These are phyloP conservation scores for Mellivora capensis DNA, from an alignment of 2,113 vertebrate genomes.

Conservation along the genomic window DNA sequence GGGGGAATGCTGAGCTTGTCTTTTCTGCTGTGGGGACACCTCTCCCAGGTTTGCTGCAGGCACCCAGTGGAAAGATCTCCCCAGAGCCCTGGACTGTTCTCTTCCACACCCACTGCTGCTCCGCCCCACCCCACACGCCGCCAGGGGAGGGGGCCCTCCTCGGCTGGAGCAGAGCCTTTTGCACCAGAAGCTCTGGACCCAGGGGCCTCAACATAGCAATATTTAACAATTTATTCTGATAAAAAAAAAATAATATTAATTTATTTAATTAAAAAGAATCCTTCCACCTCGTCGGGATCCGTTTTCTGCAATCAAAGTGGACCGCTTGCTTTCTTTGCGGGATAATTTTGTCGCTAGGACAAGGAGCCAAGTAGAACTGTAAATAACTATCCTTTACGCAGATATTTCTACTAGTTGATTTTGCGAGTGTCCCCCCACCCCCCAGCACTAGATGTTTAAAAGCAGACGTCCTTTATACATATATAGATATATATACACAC, in stretches of 20 bases:
- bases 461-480: constrained; percentile 73
- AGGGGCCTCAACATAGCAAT: constrained; percentile 86
- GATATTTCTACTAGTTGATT: constrained; percentile 81
- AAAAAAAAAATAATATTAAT: constrained; percentile 95
- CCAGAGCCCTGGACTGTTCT: constrained; percentile 47
- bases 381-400: constrained; percentile 79
- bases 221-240: constrained; percentile 96
- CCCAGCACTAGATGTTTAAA: constrained; percentile 76
- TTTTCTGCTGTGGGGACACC: background rate
- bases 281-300: constrained; percentile 84
- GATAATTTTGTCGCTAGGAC: constrained; percentile 75
- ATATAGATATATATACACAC: constrained; percentile 21
- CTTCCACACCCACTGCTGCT: constrained; percentile 49
- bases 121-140: constrained; percentile 53
- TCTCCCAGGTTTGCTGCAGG: constrained; percentile 25
- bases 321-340: constrained; percentile 77
- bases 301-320: constrained; percentile 84
- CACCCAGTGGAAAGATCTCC: constrained; percentile 41
- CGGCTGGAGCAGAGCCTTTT: constrained; percentile 72
- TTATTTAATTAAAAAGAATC: constrained; percentile 94
- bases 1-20: background rate
- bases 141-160: constrained; percentile 55
- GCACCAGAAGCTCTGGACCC: constrained; percentile 77
- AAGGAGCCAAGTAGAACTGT: constrained; percentile 83
- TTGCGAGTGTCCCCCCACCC: constrained; percentile 64